Conservation (phyloP, 2,888 invertebrate genomes). For the Nomada lathburiana region DNA sequence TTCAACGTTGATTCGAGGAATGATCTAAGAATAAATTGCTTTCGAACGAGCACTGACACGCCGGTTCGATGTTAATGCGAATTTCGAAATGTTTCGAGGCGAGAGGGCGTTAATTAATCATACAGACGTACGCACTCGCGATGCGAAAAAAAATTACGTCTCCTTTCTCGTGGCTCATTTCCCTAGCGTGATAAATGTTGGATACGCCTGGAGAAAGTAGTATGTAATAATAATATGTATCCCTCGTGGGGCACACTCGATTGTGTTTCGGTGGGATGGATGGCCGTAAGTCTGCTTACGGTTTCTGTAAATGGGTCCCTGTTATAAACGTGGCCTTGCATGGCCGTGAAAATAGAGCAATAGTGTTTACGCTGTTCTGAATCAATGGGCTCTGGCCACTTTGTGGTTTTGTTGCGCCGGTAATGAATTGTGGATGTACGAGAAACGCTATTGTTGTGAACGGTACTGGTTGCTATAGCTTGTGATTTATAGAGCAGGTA, state of each 20-base stretch:
- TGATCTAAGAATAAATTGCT: constrained; percentile 24
- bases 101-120: constrained; percentile 37
- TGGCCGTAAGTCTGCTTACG: constrained; percentile 22
- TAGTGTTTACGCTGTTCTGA: neutral
- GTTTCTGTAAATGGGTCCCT: constrained; percentile 15
- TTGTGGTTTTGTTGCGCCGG: neutral
- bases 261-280: constrained; percentile 23
- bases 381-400: neutral
- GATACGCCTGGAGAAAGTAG: constrained; percentile 35
- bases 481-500: neutral
- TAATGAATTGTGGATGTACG: too few species aligned
- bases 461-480: neutral
- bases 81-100: constrained; percentile 5
- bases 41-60: constrained; percentile 18
- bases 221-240: constrained; percentile 19
- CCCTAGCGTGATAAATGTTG: constrained; percentile 38
- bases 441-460: neutral
- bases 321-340: neutral
- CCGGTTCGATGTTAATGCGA: neutral
- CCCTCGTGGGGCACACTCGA: constrained; percentile 4
- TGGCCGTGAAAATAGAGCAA: neutral
- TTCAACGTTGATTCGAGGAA: neutral
- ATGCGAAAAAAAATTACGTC: neutral
- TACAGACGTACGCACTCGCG: neutral
- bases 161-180: constrained; percentile 25